Evolutionary conservation across 2,113 vertebrate species (phyloP).

Genomic region (Aptenodytes forsteri): DNA sequence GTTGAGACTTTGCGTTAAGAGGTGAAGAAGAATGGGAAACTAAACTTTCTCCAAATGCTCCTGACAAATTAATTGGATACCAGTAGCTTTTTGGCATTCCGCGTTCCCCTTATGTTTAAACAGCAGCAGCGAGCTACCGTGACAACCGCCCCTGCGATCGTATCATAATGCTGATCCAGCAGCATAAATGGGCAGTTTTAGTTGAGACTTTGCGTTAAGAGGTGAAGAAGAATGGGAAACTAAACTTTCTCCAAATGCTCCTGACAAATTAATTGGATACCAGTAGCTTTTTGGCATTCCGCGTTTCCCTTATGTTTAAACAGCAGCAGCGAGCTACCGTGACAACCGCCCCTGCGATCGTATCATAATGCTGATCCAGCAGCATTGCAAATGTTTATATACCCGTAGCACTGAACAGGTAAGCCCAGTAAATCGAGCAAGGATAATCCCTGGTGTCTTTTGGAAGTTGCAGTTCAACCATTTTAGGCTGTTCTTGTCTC

Average conservation of each 20-base stretch:
- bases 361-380: neutral
- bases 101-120: fast-evolving
- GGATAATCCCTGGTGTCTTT: neutral
- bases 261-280: neutral
- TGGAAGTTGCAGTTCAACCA: neutral
- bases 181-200: neutral
- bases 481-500: neutral
- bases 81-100: neutral
- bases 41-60: neutral
- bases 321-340: neutral
- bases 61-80: neutral
- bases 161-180: neutral
- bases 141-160: neutral
- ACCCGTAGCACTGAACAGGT: neutral
- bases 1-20: neutral
- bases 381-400: neutral
- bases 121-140: neutral
- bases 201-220: neutral
- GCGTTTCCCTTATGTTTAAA: neutral
- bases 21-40: neutral
- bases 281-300: neutral
- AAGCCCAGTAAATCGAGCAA: neutral
- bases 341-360: neutral
- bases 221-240: neutral
- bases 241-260: neutral